These are phyloP conservation scores for Montipora sp. DNA, from an alignment of 64 coral and sea anemone genomes.

Conservation along the genomic window DNA sequence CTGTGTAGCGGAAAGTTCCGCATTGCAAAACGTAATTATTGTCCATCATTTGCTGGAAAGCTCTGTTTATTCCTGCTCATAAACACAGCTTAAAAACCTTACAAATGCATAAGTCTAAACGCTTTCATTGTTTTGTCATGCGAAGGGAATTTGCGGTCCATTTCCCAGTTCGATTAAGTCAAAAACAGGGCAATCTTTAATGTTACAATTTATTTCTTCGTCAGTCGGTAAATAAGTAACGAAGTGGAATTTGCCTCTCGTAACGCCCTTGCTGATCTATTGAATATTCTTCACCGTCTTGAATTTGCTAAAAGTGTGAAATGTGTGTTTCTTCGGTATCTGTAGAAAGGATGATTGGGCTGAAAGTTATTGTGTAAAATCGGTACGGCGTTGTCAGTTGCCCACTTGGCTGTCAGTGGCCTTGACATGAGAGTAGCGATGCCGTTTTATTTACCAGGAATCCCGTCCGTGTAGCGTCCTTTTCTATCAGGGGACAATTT, in stretches of 20 bases:
- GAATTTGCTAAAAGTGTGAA: neutral
- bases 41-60: neutral
- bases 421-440: too few species aligned
- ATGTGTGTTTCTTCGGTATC: neutral
- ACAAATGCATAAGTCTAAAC: neutral
- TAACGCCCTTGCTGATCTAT: neutral
- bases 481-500: too few species aligned
- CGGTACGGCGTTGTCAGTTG: too few species aligned
- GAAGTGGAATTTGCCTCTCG: neutral
- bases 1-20: constrained; percentile 16
- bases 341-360: too few species aligned
- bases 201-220: neutral
- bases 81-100: neutral
- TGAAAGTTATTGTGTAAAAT: too few species aligned
- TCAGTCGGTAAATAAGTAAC: neutral
- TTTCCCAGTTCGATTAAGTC: neutral
- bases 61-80: neutral
- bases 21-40: constrained; percentile 33
- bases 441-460: too few species aligned
- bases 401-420: too few species aligned
- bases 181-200: too few species aligned
- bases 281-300: neutral
- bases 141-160: neutral
- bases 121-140: neutral
- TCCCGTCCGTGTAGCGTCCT: too few species aligned